Conservation (phyloP, 2,113 vertebrate genomes). For the Leuciscus idus region DNA sequence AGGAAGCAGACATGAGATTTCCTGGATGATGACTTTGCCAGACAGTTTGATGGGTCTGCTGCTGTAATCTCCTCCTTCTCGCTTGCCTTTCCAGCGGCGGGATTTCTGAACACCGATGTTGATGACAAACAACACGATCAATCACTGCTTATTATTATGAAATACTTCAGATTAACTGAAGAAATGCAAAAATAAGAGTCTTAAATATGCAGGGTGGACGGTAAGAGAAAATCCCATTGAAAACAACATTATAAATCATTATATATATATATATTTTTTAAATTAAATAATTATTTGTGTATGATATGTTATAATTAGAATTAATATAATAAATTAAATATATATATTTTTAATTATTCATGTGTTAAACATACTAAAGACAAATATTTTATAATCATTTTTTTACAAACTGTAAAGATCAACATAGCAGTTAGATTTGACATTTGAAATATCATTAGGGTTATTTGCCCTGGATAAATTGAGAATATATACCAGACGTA, state of each 20-base stretch:
- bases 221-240: background rate
- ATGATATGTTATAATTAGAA: background rate
- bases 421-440: background rate
- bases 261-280: background rate
- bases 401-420: background rate
- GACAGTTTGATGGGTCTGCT: conserved; percentile 92
- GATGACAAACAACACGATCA: background rate
- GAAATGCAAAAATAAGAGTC: background rate
- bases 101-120: conserved; percentile 85
- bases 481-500: background rate
- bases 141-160: background rate
- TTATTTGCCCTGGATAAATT: background rate
- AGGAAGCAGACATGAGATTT: conserved; percentile 91
- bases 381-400: background rate
- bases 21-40: conserved; percentile 96
- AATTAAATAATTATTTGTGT: background rate
- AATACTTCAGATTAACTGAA: too few relatives aligned
- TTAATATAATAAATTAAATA: background rate
- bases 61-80: conserved; percentile 84
- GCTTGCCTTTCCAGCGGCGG: conserved; percentile 92
- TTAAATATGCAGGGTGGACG: background rate
- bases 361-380: background rate
- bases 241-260: background rate
- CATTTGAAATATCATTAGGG: background rate
- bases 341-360: background rate